Base-by-base conservation (phyloP, 1,140 invertebrate species). In the Macrocentrus cingulum region DNA sequence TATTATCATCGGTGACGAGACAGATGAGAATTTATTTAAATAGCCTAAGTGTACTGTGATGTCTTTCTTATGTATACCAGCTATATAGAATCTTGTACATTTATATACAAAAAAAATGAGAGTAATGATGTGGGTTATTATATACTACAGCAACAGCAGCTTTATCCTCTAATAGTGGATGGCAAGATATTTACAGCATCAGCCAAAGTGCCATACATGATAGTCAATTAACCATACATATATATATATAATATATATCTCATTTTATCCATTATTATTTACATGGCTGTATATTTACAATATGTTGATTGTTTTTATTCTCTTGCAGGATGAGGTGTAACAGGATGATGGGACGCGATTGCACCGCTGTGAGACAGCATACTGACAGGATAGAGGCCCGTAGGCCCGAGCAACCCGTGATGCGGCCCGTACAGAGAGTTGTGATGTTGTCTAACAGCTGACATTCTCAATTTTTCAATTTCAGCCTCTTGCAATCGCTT, bases 401-500 rank as follows among this genome's bases (percentile, higher is more conserved):
- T 61, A 11, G 71, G 61, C 16, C 67, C 65, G 22, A 77, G 61
- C 2, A 82, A 67, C 1, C 70, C 71, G 16, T 72, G 76, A 54
- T 79, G 78, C 13, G 74, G 74, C 4, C 75, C 81, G 68, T 77
- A 83, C 13, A 77, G 71, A 41, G 70, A 78, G 11, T 70, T 67
- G 66, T 80, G 82, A 60, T 77, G 82, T 58, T 77, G 84, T 39
- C 83, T 76, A 48, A 87, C 75, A 1, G 84, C 82, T 9, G 87
- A 88, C 88, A 91, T 90, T 74, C 90, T 88, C 62, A 92, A 76
- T 76, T 92, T 93, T 77, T 94, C 92, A 64, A 95, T 87, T 83
- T 97, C 94, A 23, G 94, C 94, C 77, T 98, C 94, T 74, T 97
- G 94, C 6, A 97, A 83, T 18, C 95, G 85, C 75, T 98, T 98